Percentiles rank a stretch among this genome's conserved stretches.
Conservation (phyloP, 2,888 invertebrate genomes). For the Scaptomyza reducta region DNA sequence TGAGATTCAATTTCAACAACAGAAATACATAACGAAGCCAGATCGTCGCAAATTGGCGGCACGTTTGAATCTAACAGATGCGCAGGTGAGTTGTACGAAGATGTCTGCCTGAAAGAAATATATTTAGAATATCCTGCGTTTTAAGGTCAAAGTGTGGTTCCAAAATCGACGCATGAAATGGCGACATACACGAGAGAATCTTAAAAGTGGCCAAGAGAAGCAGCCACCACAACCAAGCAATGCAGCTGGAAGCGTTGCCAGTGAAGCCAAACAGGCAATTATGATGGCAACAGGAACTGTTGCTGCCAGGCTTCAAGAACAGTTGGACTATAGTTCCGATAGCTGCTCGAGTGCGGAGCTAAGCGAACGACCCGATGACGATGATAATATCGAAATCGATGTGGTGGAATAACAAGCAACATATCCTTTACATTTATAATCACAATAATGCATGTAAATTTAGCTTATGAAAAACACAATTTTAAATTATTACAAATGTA, state of each 20-base stretch:
- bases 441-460: slow-evolving; percentile 1
- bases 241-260: slow-evolving; percentile 5
- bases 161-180: slow-evolving; percentile 95
- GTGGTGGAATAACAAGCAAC: slow-evolving; percentile 74
- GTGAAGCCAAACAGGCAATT: slow-evolving; percentile 14
- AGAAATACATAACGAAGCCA: slow-evolving; percentile 98
- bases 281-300: slow-evolving; percentile 7
- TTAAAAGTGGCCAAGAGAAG: slow-evolving; percentile 83
- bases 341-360: slow-evolving; percentile 76
- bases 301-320: slow-evolving; percentile 21
- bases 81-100: slow-evolving; percentile 88
- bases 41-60: slow-evolving; percentile 96
- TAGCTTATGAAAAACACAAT: slow-evolving; percentile 27
- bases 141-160: slow-evolving; percentile 95
- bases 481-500: slow-evolving; percentile 52
- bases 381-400: slow-evolving; percentile 81
- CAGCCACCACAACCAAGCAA: slow-evolving; percentile 57
- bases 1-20: slow-evolving; percentile 95
- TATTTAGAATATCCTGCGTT: accelerated
- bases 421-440: not conserved
- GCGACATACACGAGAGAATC: slow-evolving; percentile 90
- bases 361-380: slow-evolving; percentile 76
- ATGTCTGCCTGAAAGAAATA: not conserved
- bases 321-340: slow-evolving; percentile 72
- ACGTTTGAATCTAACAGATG: slow-evolving; percentile 95